A percentile compares a stretch with the other conserved stretches of the same genome.
Evolutionary conservation across 64 coral and sea anemone species (phyloP).

Genomic region (Montipora sp.): DNA sequence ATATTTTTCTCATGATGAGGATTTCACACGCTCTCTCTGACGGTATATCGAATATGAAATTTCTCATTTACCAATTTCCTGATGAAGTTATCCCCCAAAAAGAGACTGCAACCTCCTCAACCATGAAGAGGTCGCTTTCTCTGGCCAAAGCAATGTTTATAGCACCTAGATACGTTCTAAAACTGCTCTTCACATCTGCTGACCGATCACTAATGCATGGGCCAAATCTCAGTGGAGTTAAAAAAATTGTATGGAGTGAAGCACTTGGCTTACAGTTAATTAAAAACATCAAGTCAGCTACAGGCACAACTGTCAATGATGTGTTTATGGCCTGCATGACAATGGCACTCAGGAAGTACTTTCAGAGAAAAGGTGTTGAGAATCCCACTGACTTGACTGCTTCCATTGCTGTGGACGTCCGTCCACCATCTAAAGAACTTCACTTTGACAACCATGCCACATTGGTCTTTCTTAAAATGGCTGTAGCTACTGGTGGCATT

Average conservation of each 20-base stretch:
- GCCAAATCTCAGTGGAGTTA: constrained; percentile 69
- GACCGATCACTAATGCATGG: constrained; percentile 87
- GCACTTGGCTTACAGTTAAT: constrained; percentile 66
- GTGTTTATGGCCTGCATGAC: constrained; percentile 86
- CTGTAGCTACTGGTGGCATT: constrained; percentile 49
- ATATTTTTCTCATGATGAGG: constrained; percentile 51
- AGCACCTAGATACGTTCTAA: constrained; percentile 20
- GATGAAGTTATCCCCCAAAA: constrained; percentile 66
- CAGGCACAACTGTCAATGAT: constrained; percentile 94
- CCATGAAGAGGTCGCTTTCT: constrained; percentile 27
- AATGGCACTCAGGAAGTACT: constrained; percentile 78
- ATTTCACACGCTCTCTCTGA: constrained; percentile 81
- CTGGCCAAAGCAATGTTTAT: constrained; percentile 73
- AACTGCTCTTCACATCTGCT: constrained; percentile 23
- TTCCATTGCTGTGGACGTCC: constrained; percentile 88
- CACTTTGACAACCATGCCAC: constrained; percentile 83
- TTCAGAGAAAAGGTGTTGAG: constrained; percentile 68
- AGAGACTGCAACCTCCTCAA: constrained; percentile 71
- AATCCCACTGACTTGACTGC: constrained; percentile 76
- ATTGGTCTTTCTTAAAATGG: constrained; percentile 70
- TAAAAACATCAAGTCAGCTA: constrained; percentile 81
- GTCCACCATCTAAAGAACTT: constrained; percentile 30
- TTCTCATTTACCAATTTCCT: constrained; percentile 62
- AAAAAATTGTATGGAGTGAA: constrained; percentile 82
- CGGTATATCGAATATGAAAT: constrained; percentile 75